Conservation (phyloP, 2,888 invertebrate genomes). For the Merodon equestris region DNA sequence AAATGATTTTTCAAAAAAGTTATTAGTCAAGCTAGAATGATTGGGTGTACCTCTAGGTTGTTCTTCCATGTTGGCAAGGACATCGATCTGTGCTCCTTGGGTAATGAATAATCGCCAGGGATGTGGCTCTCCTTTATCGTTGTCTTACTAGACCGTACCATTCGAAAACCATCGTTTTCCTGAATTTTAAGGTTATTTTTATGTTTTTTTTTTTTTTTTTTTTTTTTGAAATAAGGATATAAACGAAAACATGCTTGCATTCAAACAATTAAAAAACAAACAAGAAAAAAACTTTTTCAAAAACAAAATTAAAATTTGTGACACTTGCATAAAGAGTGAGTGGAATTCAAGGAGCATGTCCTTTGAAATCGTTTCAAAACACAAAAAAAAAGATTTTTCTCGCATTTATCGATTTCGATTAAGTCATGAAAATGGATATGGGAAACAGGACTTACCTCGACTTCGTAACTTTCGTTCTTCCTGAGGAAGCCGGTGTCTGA, state of each 20-base stretch:
- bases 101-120: constrained; percentile 35
- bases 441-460: constrained; percentile 69
- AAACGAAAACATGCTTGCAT: not conserved
- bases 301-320: not conserved
- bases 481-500: constrained; percentile 67
- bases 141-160: constrained; percentile 59
- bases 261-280: not conserved
- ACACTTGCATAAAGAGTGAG: constrained; percentile 5
- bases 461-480: constrained; percentile 68
- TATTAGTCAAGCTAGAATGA: no score
- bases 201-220: not conserved
- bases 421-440: not conserved
- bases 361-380: not conserved
- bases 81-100: constrained; percentile 64
- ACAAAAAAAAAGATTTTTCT: not conserved
- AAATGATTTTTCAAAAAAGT: no score
- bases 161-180: constrained; percentile 63
- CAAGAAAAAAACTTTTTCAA: not conserved
- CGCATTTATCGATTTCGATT: not conserved
- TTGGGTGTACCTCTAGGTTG: constrained; percentile 56
- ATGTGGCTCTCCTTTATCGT: constrained; percentile 61
- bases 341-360: no score
- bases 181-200: constrained; percentile 12
- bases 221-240: no score
- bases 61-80: constrained; percentile 61